Evolutionary conservation across 1,140 invertebrate species (phyloP).

Genomic region (Drosophila tani): DNA sequence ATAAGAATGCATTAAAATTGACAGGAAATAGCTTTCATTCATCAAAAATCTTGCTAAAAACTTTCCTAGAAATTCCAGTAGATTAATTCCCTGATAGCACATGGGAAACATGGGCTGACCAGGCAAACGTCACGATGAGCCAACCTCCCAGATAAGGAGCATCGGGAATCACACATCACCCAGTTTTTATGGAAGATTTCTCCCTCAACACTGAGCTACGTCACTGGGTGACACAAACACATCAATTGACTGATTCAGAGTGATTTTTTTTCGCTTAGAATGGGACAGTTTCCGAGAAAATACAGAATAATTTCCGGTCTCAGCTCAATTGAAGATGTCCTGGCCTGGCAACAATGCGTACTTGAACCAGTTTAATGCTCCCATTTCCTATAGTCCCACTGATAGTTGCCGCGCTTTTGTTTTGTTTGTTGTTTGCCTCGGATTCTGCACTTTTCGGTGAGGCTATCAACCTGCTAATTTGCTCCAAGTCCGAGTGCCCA

Average conservation of each 20-base stretch:
- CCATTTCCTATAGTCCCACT: slow-evolving; percentile 19
- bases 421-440: slow-evolving; percentile 18
- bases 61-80: slow-evolving; percentile 31
- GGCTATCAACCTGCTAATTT: slow-evolving; percentile 61
- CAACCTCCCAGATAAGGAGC: slow-evolving; percentile 12
- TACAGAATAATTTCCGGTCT: background rate
- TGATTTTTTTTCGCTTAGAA: background rate
- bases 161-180: slow-evolving; percentile 2
- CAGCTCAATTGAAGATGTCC: slow-evolving; percentile 12
- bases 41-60: slow-evolving; percentile 25
- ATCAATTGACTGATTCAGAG: background rate
- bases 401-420: slow-evolving; percentile 23
- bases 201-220: background rate
- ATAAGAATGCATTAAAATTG: background rate
- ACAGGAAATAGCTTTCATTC: slow-evolving; percentile 19
- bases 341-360: slow-evolving; percentile 34
- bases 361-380: background rate
- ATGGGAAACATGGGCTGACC: slow-evolving; percentile 16
- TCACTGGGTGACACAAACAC: background rate
- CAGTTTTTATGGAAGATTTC: slow-evolving; percentile 10
- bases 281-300: slow-evolving; percentile 4
- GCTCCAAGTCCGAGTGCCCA: slow-evolving; percentile 11
- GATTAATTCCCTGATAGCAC: slow-evolving; percentile 23
- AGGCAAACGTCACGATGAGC: slow-evolving; percentile 23
- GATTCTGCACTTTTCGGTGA: slow-evolving; percentile 14